A percentile compares a stretch with the other conserved stretches of the same genome.
Evolutionary conservation across 2,888 invertebrate genomes (phyloP).

Genomic region (Cylindroiulus punctatus): DNA sequence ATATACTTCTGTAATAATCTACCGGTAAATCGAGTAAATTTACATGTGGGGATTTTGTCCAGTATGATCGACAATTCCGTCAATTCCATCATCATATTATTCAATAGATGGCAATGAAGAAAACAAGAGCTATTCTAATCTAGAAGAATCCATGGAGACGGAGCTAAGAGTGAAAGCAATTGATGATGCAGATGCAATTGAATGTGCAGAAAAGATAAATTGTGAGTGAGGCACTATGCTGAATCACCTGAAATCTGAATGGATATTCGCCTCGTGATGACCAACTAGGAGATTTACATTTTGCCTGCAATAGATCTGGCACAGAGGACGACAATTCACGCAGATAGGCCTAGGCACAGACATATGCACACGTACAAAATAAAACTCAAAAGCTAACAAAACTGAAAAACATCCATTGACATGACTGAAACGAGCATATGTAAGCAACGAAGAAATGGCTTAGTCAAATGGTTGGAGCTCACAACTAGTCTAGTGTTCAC

Average conservation of each 20-base stretch:
- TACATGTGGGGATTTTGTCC: not conserved
- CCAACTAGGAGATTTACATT: conserved; percentile 59
- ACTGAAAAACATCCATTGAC: conserved; percentile 24
- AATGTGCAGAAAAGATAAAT: not conserved
- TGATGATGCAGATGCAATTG: not conserved
- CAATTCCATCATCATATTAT: not conserved
- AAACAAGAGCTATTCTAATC: conserved; percentile 8
- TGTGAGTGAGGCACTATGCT: conserved; percentile 34
- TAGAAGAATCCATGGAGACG: not conserved
- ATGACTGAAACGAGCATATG: not conserved
- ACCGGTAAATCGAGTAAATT: not conserved
- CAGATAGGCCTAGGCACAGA: conserved; percentile 53
- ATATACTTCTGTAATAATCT: not conserved
- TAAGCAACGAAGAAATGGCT: not conserved
- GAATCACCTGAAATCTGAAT: conserved; percentile 44
- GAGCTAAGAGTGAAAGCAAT: conserved; percentile 3
- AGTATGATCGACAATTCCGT: not conserved
- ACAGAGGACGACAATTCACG: conserved; percentile 61
- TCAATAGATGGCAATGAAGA: not conserved
- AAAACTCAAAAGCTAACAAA: conserved; percentile 49
- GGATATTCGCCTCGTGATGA: conserved; percentile 53
- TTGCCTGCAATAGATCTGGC: conserved; percentile 59
- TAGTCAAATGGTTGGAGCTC: not conserved
- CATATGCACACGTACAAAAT: conserved; percentile 50
- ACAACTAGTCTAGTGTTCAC: not conserved